Evolutionary conservation across 1,140 invertebrate species (phyloP), one percentile per base, ranked within the genome.

Genomic region (Diabrotica virgifera): DNA sequence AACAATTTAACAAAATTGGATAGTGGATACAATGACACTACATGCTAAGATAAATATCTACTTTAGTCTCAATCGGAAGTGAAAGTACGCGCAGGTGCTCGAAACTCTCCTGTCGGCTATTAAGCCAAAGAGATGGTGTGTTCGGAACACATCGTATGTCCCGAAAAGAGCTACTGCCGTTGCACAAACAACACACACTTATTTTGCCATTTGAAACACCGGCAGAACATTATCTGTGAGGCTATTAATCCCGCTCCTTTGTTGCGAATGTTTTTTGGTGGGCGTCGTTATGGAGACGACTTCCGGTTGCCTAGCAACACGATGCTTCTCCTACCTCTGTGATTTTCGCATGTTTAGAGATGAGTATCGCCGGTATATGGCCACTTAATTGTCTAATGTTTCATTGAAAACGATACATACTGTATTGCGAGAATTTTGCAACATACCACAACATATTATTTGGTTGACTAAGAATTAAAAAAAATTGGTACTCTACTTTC

Each of bases 171-270:
- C 40, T 46, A 46, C n/a, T 54, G 52, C 12, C n/a, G 12, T 13
- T 24, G 50, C 38, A 37, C 52, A 52, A 13, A 61, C 14, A 62
- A 60, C 66, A 72, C 66, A 70, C 65, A 73, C 71, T 75, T 73
- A 75, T 73, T 75, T 73, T 67, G 62, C 72, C 73, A 76, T 76
- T 74, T 74, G 71, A 70, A 73, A 73, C 74, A 75, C 71, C 70
- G 73, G 70, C 4, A 69, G 67, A 68, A 69, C 73, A 76, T 76
- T 74, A 76, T 74, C 74, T 72, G 69, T 67, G 68, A 70, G 72
- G 72, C 74, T 74, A 76, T 76, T 76, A 76, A 76, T 76, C 74
- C 73, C 68, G 69, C 68, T 76, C 70, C 74, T 75, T 76, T 76
- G 74, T 76, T 75, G 66, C 64, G 69, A 76, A 73, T 76, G 74